A percentile compares a stretch with the other conserved stretches of the same genome.
phyloP scores from a whole-genome alignment of 2,888 invertebrate genomes.

The Leptinotarsa rubiginosa region DNA sequence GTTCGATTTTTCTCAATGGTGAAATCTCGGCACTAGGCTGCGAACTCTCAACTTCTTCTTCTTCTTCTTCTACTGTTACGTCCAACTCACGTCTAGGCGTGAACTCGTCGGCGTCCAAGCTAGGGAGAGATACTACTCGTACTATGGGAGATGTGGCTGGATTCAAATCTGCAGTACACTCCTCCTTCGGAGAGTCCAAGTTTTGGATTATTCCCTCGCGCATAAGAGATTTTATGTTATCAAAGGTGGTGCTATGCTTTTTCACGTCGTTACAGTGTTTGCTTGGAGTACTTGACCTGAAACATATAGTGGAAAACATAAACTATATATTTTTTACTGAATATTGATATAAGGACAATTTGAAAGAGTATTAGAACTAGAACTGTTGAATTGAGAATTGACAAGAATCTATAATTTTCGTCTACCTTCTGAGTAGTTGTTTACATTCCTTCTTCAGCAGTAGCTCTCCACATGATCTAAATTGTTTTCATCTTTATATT shows the following conservation, averaged over 20 bases:
- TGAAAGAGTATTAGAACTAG: no score
- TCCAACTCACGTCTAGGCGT: conserved; percentile 75
- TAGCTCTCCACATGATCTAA: no score
- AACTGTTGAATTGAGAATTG: no score
- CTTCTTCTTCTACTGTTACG: conserved; percentile 80
- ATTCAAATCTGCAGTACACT: conserved; percentile 73
- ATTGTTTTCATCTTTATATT: no score
- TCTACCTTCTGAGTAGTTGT: no score
- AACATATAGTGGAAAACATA: neutral
- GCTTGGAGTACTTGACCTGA: conserved; percentile 66
- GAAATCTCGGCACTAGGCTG: conserved; percentile 74
- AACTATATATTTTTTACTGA: no score
- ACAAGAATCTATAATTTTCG: no score
- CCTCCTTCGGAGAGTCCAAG: conserved; percentile 69
- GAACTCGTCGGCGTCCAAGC: conserved; percentile 71
- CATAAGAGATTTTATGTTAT: conserved; percentile 80
- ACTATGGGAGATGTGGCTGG: conserved; percentile 73
- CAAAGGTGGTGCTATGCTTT: conserved; percentile 81
- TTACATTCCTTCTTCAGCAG: no score
- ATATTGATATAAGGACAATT: no score
- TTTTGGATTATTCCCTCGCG: conserved; percentile 77
- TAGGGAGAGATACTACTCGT: conserved; percentile 77
- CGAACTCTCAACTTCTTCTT: conserved; percentile 76
- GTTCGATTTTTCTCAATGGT: conserved; percentile 78
- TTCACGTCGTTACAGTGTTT: conserved; percentile 72